Evolutionary conservation across 2,113 vertebrate genomes (phyloP).

Genomic region (Eolophus roseicapilla): DNA sequence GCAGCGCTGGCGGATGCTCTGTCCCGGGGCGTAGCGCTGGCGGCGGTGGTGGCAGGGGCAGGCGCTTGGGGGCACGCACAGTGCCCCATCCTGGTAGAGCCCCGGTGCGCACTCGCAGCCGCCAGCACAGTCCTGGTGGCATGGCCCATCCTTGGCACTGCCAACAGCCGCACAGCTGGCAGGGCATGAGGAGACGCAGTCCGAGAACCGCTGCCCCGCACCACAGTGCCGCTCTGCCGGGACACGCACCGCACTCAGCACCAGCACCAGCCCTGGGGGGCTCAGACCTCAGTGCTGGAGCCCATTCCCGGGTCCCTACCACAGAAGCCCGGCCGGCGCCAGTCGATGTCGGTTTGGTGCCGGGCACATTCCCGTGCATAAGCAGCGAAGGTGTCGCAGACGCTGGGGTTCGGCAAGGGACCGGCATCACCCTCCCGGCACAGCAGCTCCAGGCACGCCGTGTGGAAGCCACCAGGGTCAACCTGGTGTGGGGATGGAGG

Average conservation of each 20-base stretch:
- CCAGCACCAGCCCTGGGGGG: too few relatives aligned
- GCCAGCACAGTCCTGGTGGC: slow-evolving; percentile 83
- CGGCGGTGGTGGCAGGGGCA: slow-evolving; percentile 86
- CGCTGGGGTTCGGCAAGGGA: background rate
- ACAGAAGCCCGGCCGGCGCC: slow-evolving; percentile 81
- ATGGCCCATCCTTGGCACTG: slow-evolving; percentile 37
- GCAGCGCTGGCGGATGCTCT: slow-evolving; percentile 80
- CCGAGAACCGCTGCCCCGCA: slow-evolving; percentile 78
- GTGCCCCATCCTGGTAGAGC: slow-evolving; percentile 74
- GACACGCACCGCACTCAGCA: background rate
- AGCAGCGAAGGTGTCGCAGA: slow-evolving; percentile 82
- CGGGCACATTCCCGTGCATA: slow-evolving; percentile 84
- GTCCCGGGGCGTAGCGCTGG: slow-evolving; percentile 75
- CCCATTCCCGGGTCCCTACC: slow-evolving; percentile 60
- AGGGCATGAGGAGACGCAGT: slow-evolving; percentile 87
- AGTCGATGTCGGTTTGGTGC: slow-evolving; percentile 67
- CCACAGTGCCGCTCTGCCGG: slow-evolving; percentile 77
- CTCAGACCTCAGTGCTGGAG: fast-evolving
- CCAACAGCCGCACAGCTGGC: slow-evolving; percentile 76
- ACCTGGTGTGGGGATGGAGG: slow-evolving; percentile 43
- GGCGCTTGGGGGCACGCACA: slow-evolving; percentile 72
- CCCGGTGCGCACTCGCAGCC: slow-evolving; percentile 83
- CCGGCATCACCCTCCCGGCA: slow-evolving; percentile 56
- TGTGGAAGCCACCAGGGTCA: slow-evolving; percentile 76
- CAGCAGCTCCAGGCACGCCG: slow-evolving; percentile 82